Evolutionary conservation across 92 coral and sea anemone species (phyloP), one percentile per base, ranked within the genome.

Genomic region (Zoanthus sociatus): DNA sequence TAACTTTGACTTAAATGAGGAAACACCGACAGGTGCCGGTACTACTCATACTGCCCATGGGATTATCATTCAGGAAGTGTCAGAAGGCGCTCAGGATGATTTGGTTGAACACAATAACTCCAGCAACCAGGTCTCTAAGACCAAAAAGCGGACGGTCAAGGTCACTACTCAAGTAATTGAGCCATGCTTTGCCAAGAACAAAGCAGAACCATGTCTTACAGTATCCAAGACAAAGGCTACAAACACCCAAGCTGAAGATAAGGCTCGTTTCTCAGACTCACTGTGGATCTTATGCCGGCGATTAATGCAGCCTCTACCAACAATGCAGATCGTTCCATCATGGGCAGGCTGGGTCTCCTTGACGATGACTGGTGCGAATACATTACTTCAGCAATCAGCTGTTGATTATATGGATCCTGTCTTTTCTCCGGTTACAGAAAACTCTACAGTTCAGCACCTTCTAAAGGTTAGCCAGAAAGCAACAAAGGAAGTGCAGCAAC

Each of bases 371-470:
- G 58, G 77, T 12, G 70, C 46, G 88, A 73, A 73, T 73, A 68
- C 78, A 16, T 84, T 82, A 18, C 44, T 31, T 5, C 87, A 87
- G 85, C 87, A 86, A 77, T 87, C 89, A 46, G 26, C 75, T 78
- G 58, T 61, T 78, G 87, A 87, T 42, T 76, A 87, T 78, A 87
- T 87, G 89, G 75, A 51, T 45, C 89, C 89, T 17, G 89, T 87
- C 64, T 87, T 87, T 78, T 87, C 76, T 15, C 89, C 89, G 6
- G 77, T 87, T 56, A 87, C 89, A 17, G 86, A 87, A 67, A 87
- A 87, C 10, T 20, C 89, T 10, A 87, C 77, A 46, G 86, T 84
- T 70, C 88, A 84, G 83, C 85, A 84, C 14, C 71, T 84, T 64
- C 54, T 84, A 50, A 84, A 73, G 64, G 51, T 47, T 47, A 47